Conservation (phyloP, 2,888 invertebrate species). For the Chaitophorus viminalis region DNA sequence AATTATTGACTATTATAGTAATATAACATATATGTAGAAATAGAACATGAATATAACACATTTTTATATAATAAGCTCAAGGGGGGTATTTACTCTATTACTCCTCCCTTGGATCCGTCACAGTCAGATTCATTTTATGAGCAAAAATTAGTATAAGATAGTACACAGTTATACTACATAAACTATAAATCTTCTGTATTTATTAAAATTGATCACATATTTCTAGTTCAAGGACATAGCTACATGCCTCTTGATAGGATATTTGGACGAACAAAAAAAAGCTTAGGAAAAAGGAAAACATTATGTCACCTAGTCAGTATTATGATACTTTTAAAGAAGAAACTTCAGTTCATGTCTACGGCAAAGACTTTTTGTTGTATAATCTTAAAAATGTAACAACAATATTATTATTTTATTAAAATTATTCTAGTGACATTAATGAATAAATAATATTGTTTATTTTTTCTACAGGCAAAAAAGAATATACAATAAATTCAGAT, state of each 20-base stretch:
- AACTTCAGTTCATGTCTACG: not conserved
- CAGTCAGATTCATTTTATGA: not conserved
- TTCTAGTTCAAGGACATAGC: not conserved
- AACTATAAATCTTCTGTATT: not conserved
- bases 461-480: too few species aligned
- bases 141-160: not conserved
- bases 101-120: too few species aligned
- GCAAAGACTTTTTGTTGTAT: not conserved
- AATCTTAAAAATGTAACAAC: not conserved
- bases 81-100: too few species aligned
- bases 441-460: too few species aligned
- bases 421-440: too few species aligned
- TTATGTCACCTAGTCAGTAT: not conserved
- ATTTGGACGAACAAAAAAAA: not conserved
- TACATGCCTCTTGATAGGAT: not conserved
- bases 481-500: too few species aligned
- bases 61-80: too few species aligned
- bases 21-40: too few species aligned
- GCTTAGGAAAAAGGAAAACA: not conserved
- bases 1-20: too few species aligned
- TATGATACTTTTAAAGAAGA: not conserved
- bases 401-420: too few species aligned
- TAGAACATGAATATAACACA: too few species aligned
- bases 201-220: not conserved
- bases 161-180: not conserved